Base-by-base conservation (phyloP, 2,888 invertebrate genomes). In the Phaedon cochleariae region DNA sequence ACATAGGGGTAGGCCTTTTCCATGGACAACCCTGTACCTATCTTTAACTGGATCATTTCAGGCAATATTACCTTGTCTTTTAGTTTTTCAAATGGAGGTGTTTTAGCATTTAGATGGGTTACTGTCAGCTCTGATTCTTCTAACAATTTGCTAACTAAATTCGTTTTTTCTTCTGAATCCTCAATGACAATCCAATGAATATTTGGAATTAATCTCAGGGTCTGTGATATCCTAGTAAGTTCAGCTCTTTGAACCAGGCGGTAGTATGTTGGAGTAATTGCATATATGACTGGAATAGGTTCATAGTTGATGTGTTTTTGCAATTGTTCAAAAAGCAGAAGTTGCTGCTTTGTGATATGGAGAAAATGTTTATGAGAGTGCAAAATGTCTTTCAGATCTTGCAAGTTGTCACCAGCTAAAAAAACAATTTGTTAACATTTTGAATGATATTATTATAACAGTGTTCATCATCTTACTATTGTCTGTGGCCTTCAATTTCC, bases 171-270 rank as follows among this genome's bases (percentile, higher is more conserved):
- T 4, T 86, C 85, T 0, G 95, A 86, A 84, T 98, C 98, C 84
- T 98, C 98, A 10, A 98, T 87, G 20, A 98, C 85, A 69, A 98
- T 92, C 98, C 98, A 98, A 81, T 97, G 95, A 59, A 98, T 87
- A 81, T 95, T 94, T 66, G 93, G 92, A 63, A 97, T 90, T 73
- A 94, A 88, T 84, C 91, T 89, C 70, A 98, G 88, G 1, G 96
- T 92, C 81, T 97, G 95, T 1, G 94, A 92, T 58, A 98, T 85
- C 79, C 97, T 90, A 58, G 96, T 96, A 10, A 98, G 85, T 83
- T 98, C 98, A 9, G 97, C 97, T 83, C 96, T 96, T 84, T 98
- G 97, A 29, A 93, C 93, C 45, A 93, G 90, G 67, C 97, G 87
- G 22, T 90, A 83, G 82, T 96, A 95, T 0, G 97, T 98, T 34